Conservation (phyloP, 2,113 vertebrate species). For the Anser cygnoides region DNA sequence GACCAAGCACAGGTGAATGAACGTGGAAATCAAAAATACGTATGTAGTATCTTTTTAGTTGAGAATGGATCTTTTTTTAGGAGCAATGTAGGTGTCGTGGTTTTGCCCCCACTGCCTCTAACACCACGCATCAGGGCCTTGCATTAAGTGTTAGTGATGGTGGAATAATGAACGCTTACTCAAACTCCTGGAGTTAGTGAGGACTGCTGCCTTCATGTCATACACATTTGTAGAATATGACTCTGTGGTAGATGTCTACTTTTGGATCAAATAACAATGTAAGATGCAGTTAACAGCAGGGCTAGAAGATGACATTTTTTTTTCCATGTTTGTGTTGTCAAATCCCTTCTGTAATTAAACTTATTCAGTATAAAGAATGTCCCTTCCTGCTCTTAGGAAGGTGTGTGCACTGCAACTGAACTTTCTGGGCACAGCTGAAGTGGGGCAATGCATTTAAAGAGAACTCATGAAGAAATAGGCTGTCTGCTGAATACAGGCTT, state of each 20-base stretch:
- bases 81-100: not conserved
- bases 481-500: not conserved
- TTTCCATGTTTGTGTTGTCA: not conserved
- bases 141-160: not conserved
- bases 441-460: not conserved
- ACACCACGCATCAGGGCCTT: not conserved
- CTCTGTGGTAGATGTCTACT: not conserved
- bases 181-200: not conserved
- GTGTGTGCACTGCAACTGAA: not conserved
- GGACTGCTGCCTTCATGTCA: not conserved
- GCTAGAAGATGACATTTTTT: not conserved
- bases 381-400: not conserved
- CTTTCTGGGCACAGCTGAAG: constrained; percentile 6
- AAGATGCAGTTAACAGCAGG: not conserved
- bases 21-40: not conserved
- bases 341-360: not conserved
- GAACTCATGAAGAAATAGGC: not conserved
- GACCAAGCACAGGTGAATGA: not conserved
- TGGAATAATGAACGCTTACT: not conserved
- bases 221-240: not conserved
- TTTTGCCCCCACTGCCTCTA: not conserved
- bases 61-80: not conserved
- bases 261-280: not conserved
- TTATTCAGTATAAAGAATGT: not conserved
- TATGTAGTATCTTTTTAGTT: not conserved